These are phyloP conservation scores for Oreochromis aureus DNA, from an alignment of 2,113 vertebrate species.

Conservation along the genomic window DNA sequence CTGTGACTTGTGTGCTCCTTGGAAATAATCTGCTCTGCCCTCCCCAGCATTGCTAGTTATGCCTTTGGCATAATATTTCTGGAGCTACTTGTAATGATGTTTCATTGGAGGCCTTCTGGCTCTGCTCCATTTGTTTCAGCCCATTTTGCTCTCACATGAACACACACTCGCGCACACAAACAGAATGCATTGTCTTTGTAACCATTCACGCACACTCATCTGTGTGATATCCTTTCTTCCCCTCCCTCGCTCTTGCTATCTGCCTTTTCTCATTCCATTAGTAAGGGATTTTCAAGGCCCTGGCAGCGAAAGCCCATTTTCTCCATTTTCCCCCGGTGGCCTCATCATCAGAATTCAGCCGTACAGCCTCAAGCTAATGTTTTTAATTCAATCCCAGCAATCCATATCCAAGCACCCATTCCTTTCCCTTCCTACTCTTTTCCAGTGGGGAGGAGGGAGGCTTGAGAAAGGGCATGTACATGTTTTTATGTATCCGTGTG, in stretches of 20 bases:
- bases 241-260: conserved; percentile 5
- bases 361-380: conserved; percentile 61
- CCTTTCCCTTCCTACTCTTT: conserved; percentile 21
- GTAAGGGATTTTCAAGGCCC: conserved; percentile 61
- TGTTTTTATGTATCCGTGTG: neutral
- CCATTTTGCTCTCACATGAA: conserved; percentile 13
- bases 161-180: conserved; percentile 9
- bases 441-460: neutral
- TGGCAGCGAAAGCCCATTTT: conserved; percentile 65
- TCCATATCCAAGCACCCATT: conserved; percentile 50
- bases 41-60: neutral
- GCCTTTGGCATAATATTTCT: conserved; percentile 28
- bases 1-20: conserved; percentile 2
- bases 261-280: conserved; percentile 68
- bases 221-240: conserved; percentile 36
- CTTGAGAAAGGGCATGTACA: neutral
- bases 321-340: conserved; percentile 49
- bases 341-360: conserved; percentile 40
- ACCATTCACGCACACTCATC: conserved; percentile 27
- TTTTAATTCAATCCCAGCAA: conserved; percentile 67
- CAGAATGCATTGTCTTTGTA: conserved; percentile 26
- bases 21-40: conserved; percentile 2
- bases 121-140: conserved; percentile 45
- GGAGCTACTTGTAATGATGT: conserved; percentile 52
- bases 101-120: conserved; percentile 44